A percentile compares a stretch with the other conserved stretches of the same genome.
These are phyloP conservation scores for Ardeotis arabs DNA, from an alignment of 2,113 vertebrate species.

Conservation along the genomic window DNA sequence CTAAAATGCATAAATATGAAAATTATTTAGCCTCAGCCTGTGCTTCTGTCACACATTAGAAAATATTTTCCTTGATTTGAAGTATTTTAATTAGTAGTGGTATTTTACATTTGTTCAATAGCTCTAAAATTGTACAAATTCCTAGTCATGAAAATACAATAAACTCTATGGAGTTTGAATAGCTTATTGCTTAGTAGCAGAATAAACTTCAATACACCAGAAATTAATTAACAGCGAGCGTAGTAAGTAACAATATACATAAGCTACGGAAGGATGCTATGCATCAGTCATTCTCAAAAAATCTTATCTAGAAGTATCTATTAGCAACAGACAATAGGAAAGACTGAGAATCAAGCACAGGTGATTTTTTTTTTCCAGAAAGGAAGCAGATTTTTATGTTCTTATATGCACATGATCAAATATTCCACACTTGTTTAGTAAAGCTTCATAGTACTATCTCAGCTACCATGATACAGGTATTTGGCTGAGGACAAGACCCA, in stretches of 20 bases:
- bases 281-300: neutral
- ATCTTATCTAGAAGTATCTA: neutral
- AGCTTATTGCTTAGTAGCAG: neutral
- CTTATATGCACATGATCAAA: neutral
- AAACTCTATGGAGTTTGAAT: neutral
- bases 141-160: neutral
- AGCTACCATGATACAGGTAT: neutral
- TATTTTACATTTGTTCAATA: neutral
- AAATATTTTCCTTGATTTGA: neutral
- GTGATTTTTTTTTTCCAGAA: neutral
- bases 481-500: neutral
- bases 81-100: neutral
- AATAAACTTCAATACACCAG: neutral
- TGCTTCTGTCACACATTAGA: neutral
- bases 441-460: neutral
- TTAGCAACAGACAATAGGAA: neutral
- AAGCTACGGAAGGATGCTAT: neutral
- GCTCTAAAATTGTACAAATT: neutral
- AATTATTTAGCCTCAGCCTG: neutral
- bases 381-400: neutral
- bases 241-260: neutral
- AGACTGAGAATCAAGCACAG: neutral
- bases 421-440: neutral
- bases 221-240: neutral
- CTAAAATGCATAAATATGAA: neutral